Percentiles rank a stretch among this genome's conserved stretches.
phyloP scores from a whole-genome alignment of 2,113 vertebrate species.

The Sinocyclocheilus grahami region DNA sequence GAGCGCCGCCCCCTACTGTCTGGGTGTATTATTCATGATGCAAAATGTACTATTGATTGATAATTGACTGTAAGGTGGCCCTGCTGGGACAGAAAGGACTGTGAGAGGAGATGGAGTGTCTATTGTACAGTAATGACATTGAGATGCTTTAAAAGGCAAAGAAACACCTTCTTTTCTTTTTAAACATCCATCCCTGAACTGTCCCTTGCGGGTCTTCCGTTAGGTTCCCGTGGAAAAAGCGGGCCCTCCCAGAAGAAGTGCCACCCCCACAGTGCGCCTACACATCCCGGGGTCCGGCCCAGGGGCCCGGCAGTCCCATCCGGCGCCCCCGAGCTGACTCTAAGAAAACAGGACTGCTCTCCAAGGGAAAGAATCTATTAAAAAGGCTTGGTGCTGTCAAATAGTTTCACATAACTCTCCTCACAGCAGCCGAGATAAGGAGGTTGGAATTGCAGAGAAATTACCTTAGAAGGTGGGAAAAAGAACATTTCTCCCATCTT shows the following conservation, averaged over 20 bases:
- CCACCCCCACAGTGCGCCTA: conserved; percentile 86
- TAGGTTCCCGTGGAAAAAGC: conserved; percentile 96
- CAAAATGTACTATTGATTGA: conserved; percentile 7
- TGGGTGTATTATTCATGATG: conserved; percentile 2
- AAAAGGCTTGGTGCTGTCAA: conserved; percentile 90
- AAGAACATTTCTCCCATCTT: conserved; percentile 10
- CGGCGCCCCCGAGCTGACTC: conserved; percentile 87
- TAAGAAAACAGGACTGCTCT: conserved; percentile 96
- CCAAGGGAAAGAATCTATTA: conserved; percentile 94
- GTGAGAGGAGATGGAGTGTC: conserved; percentile 54
- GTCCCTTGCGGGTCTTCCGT: conserved; percentile 82
- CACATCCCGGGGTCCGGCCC: conserved; percentile 81
- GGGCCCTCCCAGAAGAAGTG: conserved; percentile 86
- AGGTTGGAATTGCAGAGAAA: not conserved
- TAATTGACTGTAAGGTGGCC: conserved; percentile 58
- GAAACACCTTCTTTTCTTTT: conserved; percentile 69
- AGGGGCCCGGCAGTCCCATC: conserved; percentile 83
- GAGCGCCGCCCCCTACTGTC: conserved; percentile 48
- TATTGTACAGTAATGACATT: conserved; percentile 62
- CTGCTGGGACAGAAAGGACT: conserved; percentile 66
- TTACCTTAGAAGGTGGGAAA: not conserved
- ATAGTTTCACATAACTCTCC: conserved; percentile 68
- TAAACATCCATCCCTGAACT: conserved; percentile 71
- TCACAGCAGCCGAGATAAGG: not conserved
- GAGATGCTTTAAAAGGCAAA: conserved; percentile 58